phyloP scores from a whole-genome alignment of 2,113 vertebrate species.

The Thalassarche chlororhynchos region DNA sequence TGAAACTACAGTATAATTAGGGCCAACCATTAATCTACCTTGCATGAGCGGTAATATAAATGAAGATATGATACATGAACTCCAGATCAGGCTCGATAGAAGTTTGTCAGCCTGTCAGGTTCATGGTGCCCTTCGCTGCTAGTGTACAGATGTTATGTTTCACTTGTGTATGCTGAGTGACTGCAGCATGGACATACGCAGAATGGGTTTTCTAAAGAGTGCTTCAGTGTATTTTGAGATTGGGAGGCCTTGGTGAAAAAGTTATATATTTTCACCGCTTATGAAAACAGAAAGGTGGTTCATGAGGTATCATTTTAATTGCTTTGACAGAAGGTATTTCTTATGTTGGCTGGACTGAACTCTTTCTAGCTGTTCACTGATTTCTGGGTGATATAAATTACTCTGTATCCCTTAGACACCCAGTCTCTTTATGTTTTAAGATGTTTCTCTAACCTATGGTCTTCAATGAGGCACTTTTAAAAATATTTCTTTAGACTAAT shows the following conservation, averaged over 20 bases:
- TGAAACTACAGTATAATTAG: background rate
- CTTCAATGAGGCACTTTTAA: background rate
- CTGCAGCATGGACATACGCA: background rate
- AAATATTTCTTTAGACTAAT: background rate
- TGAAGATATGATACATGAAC: background rate
- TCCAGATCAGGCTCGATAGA: background rate
- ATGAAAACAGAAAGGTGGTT: background rate
- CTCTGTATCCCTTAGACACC: background rate
- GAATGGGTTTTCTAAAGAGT: background rate
- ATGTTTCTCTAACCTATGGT: background rate
- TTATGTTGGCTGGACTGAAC: background rate
- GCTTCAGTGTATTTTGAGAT: background rate
- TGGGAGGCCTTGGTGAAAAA: background rate
- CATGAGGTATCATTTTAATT: background rate
- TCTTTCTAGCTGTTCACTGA: background rate
- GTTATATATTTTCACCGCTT: fast-evolving
- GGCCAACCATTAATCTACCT: background rate
- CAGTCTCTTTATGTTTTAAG: background rate
- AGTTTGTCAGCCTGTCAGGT: background rate
- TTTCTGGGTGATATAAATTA: background rate
- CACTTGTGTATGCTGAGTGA: background rate
- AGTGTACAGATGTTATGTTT: background rate
- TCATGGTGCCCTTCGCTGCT: background rate
- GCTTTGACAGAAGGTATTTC: background rate
- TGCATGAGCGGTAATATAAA: background rate